Evolutionary conservation across 2,113 vertebrate species (phyloP), one percentile per base, ranked within the genome.

Genomic region (Dunckerocampus dactyliophorus): DNA sequence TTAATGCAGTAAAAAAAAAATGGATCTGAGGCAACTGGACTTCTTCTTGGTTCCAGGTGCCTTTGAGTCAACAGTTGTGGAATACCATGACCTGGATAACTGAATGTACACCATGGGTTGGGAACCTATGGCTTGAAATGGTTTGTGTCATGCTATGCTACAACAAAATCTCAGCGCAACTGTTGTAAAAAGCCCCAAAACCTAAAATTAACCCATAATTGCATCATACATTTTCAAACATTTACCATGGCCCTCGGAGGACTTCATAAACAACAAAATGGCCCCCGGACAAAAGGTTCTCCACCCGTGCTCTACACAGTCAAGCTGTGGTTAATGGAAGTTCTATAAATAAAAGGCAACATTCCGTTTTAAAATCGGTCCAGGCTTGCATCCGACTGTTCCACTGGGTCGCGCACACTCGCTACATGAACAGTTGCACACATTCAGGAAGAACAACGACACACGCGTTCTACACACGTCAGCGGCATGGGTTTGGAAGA

Each of bases 401-500:
- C 63, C 60, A 64, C 28, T 71, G 66, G 76, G 48, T 68, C 66
- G 63, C 62, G 34, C 52, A 47, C 75, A 76, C 22, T 20, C 49
- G 57, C 63, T 75, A 77, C 77, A 62, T 77, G 71, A 75, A 83
- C 78, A 85, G 74, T 71, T 82, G 69, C 59, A 69, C 76, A 73
- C 78, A 81, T 71, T 77, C 69, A 70, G 74, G 65, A 84, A 69
- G 69, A 72, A 76, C 39, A 76, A 70, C 16, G 67, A 80, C 68
- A 75, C 59, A 62, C 46, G 82, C 66, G 65, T 78, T 75, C 50
- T 63, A 81, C 74, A 77, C 57, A 78, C 50, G 69, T 71, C 63
- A 69, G 78, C 59, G 77, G 65, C 73, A 82, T 87, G 87, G 87
- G 71, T 75, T 88, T 88, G 90, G 90, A 91, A 91, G 90, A 92